Base-by-base conservation (phyloP, 2,888 invertebrate species). In the Nowickia ferox region DNA sequence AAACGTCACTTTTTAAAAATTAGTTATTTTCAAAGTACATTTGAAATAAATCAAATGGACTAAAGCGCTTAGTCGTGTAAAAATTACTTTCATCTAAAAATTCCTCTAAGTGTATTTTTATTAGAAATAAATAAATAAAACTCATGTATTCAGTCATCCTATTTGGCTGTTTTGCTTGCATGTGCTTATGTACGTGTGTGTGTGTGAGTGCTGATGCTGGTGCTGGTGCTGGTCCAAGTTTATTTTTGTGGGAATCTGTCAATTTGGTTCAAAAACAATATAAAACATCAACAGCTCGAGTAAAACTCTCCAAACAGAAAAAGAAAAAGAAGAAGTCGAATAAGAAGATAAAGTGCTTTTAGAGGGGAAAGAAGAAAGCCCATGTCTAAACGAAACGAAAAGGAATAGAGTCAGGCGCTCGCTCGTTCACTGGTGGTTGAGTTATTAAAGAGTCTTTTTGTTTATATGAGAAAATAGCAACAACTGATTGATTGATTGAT, bases 401-500 rank as follows among this genome's bases (percentile, higher is more conserved):
- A 57, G 38, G 59, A 59, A 72, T 59, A 61, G 17, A 46, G 66
- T 17, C 51, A n/a, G 11, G 11, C 38, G 30, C 2, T 48, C 17
- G 38, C 10, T 65, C 44, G 22, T 17, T 61, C 40, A 53, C 19
- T 75, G 61, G 19, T 68, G 68, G 11, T 69, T 44, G 42, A 9
- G 22, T 85, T 85, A 85, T 85, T 85, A 82, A 74, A 78, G 82
- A 30, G 30, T 30, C 78, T 78, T 85, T 74, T 78, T 74, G 78
- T 78, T 76, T 86, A 78, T 81, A 82, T 86, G 79, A 61, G 83
- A 85, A 78, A 65, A 66, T 59, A 72, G 76, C 42, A 81, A 72
- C 84, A 72, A 85, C 82, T 85, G 85, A 85, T 85, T 85, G 85
- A 85, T 85, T 85, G 85, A 85, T 85, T 85, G 85, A 85, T 85